A percentile compares a stretch with the other conserved stretches of the same genome.
phyloP scores from a whole-genome alignment of 2,113 vertebrate genomes.

The Oncorhynchus mykiss region DNA sequence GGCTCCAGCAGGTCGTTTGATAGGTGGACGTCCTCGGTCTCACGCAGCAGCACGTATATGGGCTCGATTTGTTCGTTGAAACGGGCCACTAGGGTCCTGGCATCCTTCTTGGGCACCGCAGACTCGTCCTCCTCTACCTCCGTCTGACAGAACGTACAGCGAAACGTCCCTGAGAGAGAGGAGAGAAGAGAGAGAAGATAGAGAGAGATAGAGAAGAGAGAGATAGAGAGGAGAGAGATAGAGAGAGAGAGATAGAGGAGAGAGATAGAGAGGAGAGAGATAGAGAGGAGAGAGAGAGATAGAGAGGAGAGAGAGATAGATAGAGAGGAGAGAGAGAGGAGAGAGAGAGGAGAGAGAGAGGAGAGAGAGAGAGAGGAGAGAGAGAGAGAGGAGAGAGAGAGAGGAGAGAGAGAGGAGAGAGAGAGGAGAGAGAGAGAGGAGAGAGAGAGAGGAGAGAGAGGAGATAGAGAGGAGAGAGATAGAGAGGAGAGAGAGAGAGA shows the following conservation, averaged over 20 bases:
- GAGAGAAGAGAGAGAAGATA: background rate
- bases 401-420: background rate
- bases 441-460: background rate
- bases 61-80: constrained; percentile 99
- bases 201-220: background rate
- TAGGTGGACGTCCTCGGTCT: constrained; percentile 94
- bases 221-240: background rate
- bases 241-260: background rate
- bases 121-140: constrained; percentile 98
- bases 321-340: background rate
- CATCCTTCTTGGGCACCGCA: constrained; percentile 92
- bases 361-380: background rate
- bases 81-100: constrained; percentile 89
- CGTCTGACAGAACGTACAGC: constrained; percentile 94
- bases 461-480: background rate
- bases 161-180: constrained; percentile 82
- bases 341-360: background rate
- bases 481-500: background rate
- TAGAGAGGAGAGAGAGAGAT: background rate
- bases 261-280: background rate
- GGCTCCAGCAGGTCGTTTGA: constrained; percentile 93
- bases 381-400: background rate
- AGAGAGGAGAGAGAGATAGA: background rate
- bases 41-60: constrained; percentile 89
- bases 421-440: background rate